These are phyloP conservation scores for Aphidius ervi DNA, from an alignment of 1,140 invertebrate species.

Conservation along the genomic window DNA sequence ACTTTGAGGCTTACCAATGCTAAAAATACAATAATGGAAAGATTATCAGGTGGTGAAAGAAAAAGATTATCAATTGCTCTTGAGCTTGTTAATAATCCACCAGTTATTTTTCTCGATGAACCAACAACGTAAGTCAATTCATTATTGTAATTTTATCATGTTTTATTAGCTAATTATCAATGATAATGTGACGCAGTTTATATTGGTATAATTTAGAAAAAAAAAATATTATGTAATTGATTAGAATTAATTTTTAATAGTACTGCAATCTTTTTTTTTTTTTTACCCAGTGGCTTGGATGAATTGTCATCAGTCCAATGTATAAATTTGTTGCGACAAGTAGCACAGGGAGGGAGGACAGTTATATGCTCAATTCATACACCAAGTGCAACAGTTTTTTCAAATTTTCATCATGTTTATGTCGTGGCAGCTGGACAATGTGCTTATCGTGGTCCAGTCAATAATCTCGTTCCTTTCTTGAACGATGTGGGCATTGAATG, in stretches of 20 bases:
- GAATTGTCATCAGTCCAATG: conserved; percentile 74
- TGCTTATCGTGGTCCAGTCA: conserved; percentile 65
- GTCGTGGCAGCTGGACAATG: conserved; percentile 70
- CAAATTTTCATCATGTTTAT: conserved; percentile 74
- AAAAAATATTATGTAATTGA: too few relatives aligned
- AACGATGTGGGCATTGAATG: conserved; percentile 63
- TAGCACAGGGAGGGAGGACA: conserved; percentile 77
- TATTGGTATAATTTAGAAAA: too few relatives aligned
- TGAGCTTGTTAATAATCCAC: conserved; percentile 93
- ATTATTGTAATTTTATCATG: too few relatives aligned
- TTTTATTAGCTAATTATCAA: too few relatives aligned
- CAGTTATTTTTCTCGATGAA: conserved; percentile 80
- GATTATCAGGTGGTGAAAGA: conserved; percentile 85
- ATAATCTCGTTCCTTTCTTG: conserved; percentile 68
- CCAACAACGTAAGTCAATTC: conserved; percentile 67
- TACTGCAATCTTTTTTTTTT: too few relatives aligned
- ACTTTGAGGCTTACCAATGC: conserved; percentile 61
- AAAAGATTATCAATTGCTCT: conserved; percentile 89
- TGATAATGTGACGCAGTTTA: too few relatives aligned
- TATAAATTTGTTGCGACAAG: conserved; percentile 66
- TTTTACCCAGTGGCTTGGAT: conserved; percentile 60
- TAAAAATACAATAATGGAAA: conserved; percentile 65
- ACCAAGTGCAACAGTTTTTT: conserved; percentile 75
- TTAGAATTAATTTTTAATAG: too few relatives aligned
- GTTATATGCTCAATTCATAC: conserved; percentile 91